Percentiles rank a stretch among this genome's conserved stretches.
Evolutionary conservation across 1,140 invertebrate genomes (phyloP).

Genomic region (Macrostomum lignano): DNA sequence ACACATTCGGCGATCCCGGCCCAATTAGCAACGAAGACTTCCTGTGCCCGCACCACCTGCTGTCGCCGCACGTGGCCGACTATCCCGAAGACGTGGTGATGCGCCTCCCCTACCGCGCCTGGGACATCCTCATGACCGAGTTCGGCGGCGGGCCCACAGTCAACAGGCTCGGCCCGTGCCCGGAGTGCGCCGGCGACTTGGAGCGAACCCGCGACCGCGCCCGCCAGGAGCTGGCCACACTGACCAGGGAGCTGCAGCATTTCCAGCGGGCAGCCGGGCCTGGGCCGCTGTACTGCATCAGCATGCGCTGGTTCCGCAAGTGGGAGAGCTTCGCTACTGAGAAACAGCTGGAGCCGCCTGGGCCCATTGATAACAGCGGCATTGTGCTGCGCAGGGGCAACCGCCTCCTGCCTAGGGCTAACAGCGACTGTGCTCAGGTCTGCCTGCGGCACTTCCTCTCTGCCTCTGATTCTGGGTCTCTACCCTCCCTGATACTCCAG

Average conservation of each 20-base stretch:
- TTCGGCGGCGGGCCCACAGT: slow-evolving; percentile 55
- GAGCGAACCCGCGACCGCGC: slow-evolving; percentile 42
- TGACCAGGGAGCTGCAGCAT: slow-evolving; percentile 19
- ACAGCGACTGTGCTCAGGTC: too few species aligned
- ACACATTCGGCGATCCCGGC: slow-evolving; percentile 77
- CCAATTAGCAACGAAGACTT: slow-evolving; percentile 79
- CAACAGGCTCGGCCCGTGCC: slow-evolving; percentile 46
- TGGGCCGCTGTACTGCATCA: slow-evolving; percentile 12
- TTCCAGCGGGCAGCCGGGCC: background rate
- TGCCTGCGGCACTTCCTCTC: too few species aligned
- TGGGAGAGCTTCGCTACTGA: slow-evolving; percentile 76
- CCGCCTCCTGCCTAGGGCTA: too few species aligned
- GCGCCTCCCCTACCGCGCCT: slow-evolving; percentile 41
- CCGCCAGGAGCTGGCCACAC: too few species aligned
- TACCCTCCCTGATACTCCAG: too few species aligned
- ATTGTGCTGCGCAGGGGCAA: too few species aligned
- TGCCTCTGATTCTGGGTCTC: too few species aligned
- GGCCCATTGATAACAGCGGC: too few species aligned
- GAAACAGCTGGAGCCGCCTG: too few species aligned
- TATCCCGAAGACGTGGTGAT: slow-evolving; percentile 41
- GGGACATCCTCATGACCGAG: slow-evolving; percentile 46
- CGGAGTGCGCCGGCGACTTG: slow-evolving; percentile 40
- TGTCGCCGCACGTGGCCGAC: slow-evolving; percentile 36
- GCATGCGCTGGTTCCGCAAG: slow-evolving; percentile 55
- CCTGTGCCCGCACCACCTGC: slow-evolving; percentile 55